These are phyloP conservation scores for Cydia amplana DNA, from an alignment of 1,140 invertebrate genomes.

Conservation along the genomic window DNA sequence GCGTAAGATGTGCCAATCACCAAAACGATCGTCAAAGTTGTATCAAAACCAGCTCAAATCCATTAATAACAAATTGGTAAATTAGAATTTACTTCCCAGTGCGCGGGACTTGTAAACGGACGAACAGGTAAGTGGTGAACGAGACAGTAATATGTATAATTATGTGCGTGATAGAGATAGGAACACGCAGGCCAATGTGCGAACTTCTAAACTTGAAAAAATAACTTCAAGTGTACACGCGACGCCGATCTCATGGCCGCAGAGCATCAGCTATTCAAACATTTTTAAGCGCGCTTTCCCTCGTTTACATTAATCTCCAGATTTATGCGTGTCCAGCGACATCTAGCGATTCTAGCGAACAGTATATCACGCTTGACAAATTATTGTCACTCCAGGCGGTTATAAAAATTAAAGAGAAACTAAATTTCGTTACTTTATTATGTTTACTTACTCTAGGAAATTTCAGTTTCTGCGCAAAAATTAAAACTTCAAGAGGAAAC, in stretches of 20 bases:
- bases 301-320: slow-evolving; percentile 24
- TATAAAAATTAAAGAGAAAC: slow-evolving; percentile 13
- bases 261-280: slow-evolving; percentile 9
- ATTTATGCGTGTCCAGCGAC: slow-evolving; percentile 19
- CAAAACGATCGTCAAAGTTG: no score
- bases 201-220: no score
- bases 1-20: no score
- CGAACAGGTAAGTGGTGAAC: no score
- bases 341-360: slow-evolving; percentile 16
- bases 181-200: no score
- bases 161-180: no score
- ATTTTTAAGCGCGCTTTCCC: slow-evolving; percentile 7
- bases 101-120: no score
- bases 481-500: background rate
- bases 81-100: no score
- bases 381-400: background rate
- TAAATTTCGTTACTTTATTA: background rate
- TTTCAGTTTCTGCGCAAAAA: background rate
- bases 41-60: no score
- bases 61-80: no score
- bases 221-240: background rate
- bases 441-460: background rate
- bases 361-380: slow-evolving; percentile 14
- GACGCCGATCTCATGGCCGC: background rate
- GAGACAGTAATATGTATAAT: no score